phyloP scores from a whole-genome alignment of 2,797 vertebrate species.

The Sebastes dallii region DNA sequence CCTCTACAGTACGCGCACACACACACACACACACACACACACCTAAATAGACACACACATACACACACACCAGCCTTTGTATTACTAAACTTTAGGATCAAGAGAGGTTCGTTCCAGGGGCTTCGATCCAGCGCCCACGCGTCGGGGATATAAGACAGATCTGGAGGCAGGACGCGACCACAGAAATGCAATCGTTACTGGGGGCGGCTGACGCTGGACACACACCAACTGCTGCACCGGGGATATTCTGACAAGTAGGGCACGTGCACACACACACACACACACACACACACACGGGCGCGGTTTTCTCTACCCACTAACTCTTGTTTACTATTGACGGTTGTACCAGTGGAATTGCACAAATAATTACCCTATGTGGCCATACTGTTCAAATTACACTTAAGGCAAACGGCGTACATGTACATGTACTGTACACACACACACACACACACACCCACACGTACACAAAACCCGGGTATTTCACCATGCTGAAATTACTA shows the following conservation, averaged over 20 bases:
- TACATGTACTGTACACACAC: neutral
- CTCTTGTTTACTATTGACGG: slow-evolving; percentile 18
- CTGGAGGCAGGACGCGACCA: slow-evolving; percentile 41
- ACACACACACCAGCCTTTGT: neutral
- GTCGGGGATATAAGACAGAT: slow-evolving; percentile 47
- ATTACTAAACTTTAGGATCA: slow-evolving; percentile 39
- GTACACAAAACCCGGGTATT: neutral
- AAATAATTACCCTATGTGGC: slow-evolving; percentile 18
- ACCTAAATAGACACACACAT: neutral
- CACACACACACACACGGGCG: neutral
- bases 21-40: neutral
- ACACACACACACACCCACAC: neutral
- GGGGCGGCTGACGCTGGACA: slow-evolving; percentile 33
- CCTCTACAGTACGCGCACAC: neutral
- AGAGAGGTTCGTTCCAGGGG: slow-evolving; percentile 39
- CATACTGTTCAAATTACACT: slow-evolving; percentile 11
- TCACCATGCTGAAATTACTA: neutral
- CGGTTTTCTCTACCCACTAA: slow-evolving; percentile 7
- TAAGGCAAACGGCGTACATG: neutral
- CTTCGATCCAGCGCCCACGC: slow-evolving; percentile 61
- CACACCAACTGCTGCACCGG: slow-evolving; percentile 20
- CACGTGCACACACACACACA: neutral
- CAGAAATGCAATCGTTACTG: slow-evolving; percentile 56
- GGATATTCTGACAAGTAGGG: slow-evolving; percentile 28
- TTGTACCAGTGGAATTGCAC: slow-evolving; percentile 16